Evolutionary conservation across 2,797 vertebrate species (phyloP), one percentile per base, ranked within the genome.

Genomic region (Microctenopoma stevenorrisi): DNA sequence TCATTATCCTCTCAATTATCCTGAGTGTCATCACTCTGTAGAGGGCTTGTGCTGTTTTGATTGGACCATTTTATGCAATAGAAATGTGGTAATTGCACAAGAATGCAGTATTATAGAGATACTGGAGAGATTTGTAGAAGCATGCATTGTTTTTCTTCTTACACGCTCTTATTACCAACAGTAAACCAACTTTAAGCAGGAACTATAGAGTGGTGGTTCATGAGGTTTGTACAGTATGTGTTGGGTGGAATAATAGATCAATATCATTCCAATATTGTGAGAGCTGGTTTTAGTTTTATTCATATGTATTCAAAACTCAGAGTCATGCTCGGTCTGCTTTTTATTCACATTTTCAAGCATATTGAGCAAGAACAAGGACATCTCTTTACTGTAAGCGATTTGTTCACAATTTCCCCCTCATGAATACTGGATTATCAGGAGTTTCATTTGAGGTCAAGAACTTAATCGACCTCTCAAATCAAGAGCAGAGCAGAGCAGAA

Each of bases 311-410:
- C 0, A 64, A 67, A 75, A 47, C 26, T 18, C 13, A 48, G 5
- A 77, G 26, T 58, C 13, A 8, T 15, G 22, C 16, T 50, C 4
- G 33, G 72, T 46, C 52, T 37, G 7, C 43, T 46, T 59, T 67
- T 73, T 60, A 70, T 71, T 47, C 52, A 66, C 14, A 82, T 75
- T 49, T 76, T 46, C 7, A 76, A 18, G 16, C 66, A 81, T 71
- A 71, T 53, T 68, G 43, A 66, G 28, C n/a, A 16, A 28, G 13
- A 13, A 37, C 2, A 4, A 28, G 13, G 15, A 37, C 2, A 4
- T 77, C 25, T 48, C 15, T 75, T 50, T 2, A 42, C 40, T 13
- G 40, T 10, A 60, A 47, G 9, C 25, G 10, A 22, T 70, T 48
- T 52, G 25, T 50, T 48, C n/a, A 30, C 38, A 63, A 0, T 22